Evolutionary conservation across 2,113 vertebrate genomes (phyloP).

Genomic region (Silurus meridionalis): DNA sequence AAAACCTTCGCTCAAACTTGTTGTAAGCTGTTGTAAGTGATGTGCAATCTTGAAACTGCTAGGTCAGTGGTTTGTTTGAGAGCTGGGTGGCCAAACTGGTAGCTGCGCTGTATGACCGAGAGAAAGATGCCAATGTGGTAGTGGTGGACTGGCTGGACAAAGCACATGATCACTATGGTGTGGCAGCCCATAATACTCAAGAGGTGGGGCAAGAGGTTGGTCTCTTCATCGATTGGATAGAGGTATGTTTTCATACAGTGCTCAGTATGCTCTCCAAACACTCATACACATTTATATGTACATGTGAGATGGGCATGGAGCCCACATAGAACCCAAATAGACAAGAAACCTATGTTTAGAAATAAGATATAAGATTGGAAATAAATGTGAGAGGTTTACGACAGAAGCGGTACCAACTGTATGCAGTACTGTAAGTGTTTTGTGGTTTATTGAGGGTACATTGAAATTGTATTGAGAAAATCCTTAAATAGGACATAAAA

Average conservation of each 20-base stretch:
- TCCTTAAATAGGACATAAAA: neutral
- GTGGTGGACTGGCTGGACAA: constrained; percentile 77
- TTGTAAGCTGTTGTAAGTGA: neutral
- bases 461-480: neutral
- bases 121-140: constrained; percentile 72
- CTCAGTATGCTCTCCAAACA: neutral
- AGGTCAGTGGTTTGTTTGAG: constrained; percentile 78
- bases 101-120: constrained; percentile 68
- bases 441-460: neutral
- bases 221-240: constrained; percentile 75
- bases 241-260: constrained; percentile 62
- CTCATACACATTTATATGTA: neutral
- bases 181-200: constrained; percentile 74
- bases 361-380: neutral
- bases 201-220: constrained; percentile 72
- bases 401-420: neutral
- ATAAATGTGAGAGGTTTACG: too few relatives aligned
- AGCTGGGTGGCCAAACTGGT: constrained; percentile 77
- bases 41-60: neutral
- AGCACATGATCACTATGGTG: constrained; percentile 75
- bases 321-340: neutral
- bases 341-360: neutral
- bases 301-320: neutral
- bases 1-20: neutral
- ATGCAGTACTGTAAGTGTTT: neutral